phyloP scores from a whole-genome alignment of 2,113 vertebrate species.

The Ceyx cyanopectus region DNA sequence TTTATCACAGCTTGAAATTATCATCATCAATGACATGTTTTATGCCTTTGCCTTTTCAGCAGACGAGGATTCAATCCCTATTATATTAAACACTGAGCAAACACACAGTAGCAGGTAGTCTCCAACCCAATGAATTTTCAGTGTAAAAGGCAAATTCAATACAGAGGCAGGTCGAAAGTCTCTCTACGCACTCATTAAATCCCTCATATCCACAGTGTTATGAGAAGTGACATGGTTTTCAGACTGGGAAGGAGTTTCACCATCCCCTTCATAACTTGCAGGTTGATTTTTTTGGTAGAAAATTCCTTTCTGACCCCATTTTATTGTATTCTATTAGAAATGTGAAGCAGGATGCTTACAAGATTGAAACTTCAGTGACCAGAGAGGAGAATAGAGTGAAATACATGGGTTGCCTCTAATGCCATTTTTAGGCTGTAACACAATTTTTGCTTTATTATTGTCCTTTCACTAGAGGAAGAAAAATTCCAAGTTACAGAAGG shows the following conservation, averaged over 20 bases:
- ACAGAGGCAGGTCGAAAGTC: background rate
- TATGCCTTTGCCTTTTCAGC: background rate
- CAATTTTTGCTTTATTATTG: background rate
- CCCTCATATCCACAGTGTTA: background rate
- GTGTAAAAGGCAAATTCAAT: background rate
- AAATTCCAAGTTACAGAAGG: background rate
- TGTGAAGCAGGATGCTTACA: accelerated
- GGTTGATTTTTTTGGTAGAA: background rate
- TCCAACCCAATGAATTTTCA: background rate
- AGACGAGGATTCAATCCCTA: background rate
- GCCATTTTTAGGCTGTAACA: background rate
- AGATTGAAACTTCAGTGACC: background rate
- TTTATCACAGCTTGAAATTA: background rate
- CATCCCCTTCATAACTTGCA: background rate
- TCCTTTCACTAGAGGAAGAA: background rate
- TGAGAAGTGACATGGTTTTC: background rate
- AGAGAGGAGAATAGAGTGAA: background rate
- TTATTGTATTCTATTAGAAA: background rate
- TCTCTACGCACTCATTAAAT: background rate
- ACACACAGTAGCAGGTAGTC: background rate
- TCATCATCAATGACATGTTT: background rate
- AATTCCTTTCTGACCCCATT: background rate
- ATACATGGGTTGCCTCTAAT: accelerated
- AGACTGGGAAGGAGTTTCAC: background rate
- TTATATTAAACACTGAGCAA: background rate